Evolutionary conservation across 2,797 vertebrate genomes (phyloP), one percentile per base, ranked within the genome.

Genomic region (Brachyalestes nurse): DNA sequence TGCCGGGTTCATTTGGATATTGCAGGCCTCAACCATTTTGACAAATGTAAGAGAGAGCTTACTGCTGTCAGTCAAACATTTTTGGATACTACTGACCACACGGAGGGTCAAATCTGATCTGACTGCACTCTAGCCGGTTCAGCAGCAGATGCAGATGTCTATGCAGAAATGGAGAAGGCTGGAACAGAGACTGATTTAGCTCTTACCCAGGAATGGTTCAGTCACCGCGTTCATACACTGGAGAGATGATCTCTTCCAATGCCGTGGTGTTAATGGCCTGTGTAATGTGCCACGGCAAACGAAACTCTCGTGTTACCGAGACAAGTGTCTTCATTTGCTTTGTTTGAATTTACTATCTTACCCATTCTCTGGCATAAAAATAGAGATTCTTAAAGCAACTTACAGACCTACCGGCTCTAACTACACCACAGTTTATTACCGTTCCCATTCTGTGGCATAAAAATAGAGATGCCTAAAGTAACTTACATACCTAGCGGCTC

Each of bases 251-350:
- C 69, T 66, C 6, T 3, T 13, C 45, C n/a, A 17, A 62, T 57
- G 55, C 53, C 23, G 16, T 7, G 65, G 66, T 72, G 80, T 73
- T 80, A 51, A 78, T 49, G 40, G 53, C 69, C 60, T 57, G 19
- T 28, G 55, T 66, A 80, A 84, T 76, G 51, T 72, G 70, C 17
- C 7, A 60, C 72, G 13, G 28, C 28, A 62, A 77, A 58, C 21
- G 40, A 80, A 72, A 73, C 55, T 49, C 45, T 77, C n/a, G 45
- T 38, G 25, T 70, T 47, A 70, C 47, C 47, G 51, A 70, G 62
- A 75, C 25, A 75, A 72, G 13, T 19, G n/a, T 45, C 49, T 77
- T 49, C 61, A 77, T 21, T 64, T 19, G 14, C 23, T 61, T 34
- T 34, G 25, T 6, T 16, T 38, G 10, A 34, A 64, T 64, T 16